Evolutionary conservation across 2,888 invertebrate species (phyloP).

Genomic region (Patella pellucida): DNA sequence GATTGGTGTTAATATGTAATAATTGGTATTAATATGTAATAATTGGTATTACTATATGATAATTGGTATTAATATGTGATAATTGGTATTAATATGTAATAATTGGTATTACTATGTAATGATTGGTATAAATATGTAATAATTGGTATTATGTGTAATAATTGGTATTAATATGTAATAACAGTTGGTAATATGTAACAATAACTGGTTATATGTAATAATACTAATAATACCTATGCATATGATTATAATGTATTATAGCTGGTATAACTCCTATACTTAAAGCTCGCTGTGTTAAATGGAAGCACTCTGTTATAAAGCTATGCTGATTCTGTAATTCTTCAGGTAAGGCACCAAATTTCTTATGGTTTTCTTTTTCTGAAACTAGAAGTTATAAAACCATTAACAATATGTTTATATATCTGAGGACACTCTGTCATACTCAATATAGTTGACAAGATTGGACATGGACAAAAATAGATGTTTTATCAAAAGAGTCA

Average conservation of each 20-base stretch:
- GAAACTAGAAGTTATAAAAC: conserved; percentile 23
- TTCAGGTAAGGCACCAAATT: conserved; percentile 22
- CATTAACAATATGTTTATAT: neutral
- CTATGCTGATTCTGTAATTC: conserved; percentile 31
- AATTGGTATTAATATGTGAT: no score
- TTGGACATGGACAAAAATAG: no score
- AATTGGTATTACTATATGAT: no score
- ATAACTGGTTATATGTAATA: neutral
- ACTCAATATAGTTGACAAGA: no score
- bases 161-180: neutral
- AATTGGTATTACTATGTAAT: no score
- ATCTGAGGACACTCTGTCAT: no score
- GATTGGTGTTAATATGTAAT: no score
- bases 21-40: no score
- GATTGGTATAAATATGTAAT: no score
- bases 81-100: no score
- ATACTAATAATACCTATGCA: conserved; percentile 33
- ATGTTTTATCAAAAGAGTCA: no score
- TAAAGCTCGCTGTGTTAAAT: conserved; percentile 37
- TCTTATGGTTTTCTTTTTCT: conserved; percentile 18
- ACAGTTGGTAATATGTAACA: neutral
- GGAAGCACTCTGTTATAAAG: conserved; percentile 42
- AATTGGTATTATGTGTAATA: no score
- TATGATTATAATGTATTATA: conserved; percentile 30
- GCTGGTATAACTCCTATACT: conserved; percentile 35